A percentile compares a stretch with the other conserved stretches of the same genome.
These are phyloP conservation scores for Xiphophorus hellerii DNA, from an alignment of 2,113 vertebrate genomes.

Conservation along the genomic window DNA sequence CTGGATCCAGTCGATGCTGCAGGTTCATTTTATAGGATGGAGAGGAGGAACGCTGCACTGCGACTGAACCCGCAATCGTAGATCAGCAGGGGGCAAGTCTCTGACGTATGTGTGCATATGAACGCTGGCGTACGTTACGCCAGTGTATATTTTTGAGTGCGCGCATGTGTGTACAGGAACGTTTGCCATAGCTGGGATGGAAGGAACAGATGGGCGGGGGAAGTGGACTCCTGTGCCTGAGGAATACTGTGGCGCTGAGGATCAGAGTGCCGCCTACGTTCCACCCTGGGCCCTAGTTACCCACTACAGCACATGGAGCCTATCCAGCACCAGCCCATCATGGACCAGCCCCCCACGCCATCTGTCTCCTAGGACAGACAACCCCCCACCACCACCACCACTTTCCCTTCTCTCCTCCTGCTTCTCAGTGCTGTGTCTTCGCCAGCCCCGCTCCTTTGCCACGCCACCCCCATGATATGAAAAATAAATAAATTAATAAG, in stretches of 20 bases:
- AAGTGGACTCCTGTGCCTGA: constrained; percentile 81
- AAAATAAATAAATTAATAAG: constrained; percentile 14
- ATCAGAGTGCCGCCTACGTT: constrained; percentile 81
- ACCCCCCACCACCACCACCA: constrained; percentile 8
- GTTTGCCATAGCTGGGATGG: constrained; percentile 62
- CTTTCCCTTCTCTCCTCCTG: constrained; percentile 11
- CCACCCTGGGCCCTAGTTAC: constrained; percentile 78
- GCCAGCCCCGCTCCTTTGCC: constrained; percentile 64
- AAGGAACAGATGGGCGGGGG: constrained; percentile 82
- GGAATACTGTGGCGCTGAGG: constrained; percentile 76
- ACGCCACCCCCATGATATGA: constrained; percentile 63
- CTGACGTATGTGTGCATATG: constrained; percentile 58
- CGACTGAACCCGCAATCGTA: constrained; percentile 60
- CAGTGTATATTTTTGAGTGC: constrained; percentile 48
- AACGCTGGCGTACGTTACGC: constrained; percentile 31
- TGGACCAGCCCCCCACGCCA: constrained; percentile 74
- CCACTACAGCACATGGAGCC: constrained; percentile 79
- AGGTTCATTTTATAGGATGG: constrained; percentile 56
- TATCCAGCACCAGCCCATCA: constrained; percentile 77
- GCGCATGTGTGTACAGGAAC: constrained; percentile 49
- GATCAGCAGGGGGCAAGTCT: constrained; percentile 50
- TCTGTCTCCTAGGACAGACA: constrained; percentile 81
- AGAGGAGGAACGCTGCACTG: constrained; percentile 54
- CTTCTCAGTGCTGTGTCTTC: constrained; percentile 59
- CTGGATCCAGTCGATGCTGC: constrained; percentile 45